These are phyloP conservation scores for Odontocolon sp. DNA, from an alignment of 2,888 invertebrate genomes.

Conservation along the genomic window DNA sequence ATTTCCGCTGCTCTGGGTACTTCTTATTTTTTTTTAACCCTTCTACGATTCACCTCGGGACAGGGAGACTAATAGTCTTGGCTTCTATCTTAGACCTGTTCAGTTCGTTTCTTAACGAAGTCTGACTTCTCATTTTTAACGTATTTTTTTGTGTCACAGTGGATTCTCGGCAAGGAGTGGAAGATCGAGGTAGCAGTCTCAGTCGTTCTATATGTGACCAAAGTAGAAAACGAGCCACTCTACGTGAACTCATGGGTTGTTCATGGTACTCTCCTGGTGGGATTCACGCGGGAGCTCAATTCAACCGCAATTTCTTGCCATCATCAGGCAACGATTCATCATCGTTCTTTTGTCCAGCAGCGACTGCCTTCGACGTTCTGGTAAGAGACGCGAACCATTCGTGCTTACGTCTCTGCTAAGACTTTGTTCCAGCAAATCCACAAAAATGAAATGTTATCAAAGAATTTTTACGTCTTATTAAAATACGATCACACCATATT, in stretches of 20 bases:
- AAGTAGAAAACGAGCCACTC: constrained; percentile 9
- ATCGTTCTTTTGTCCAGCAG: constrained; percentile 67
- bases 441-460: too few relatives aligned
- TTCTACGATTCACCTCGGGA: constrained; percentile 23
- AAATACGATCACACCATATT: too few relatives aligned
- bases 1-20: constrained; percentile 46
- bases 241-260: constrained; percentile 12
- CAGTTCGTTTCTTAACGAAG: constrained; percentile 46
- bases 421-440: too few relatives aligned
- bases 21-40: constrained; percentile 54
- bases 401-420: neutral
- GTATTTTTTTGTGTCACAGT: neutral
- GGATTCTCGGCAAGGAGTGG: neutral
- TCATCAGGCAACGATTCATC: constrained; percentile 74
- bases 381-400: neutral
- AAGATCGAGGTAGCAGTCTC: constrained; percentile 24
- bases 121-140: constrained; percentile 59
- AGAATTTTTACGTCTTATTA: too few relatives aligned
- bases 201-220: constrained; percentile 33
- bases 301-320: constrained; percentile 64
- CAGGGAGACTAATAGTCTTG: constrained; percentile 51
- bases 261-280: neutral
- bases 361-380: neutral
- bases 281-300: neutral
- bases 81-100: constrained; percentile 16